These are phyloP conservation scores for rat (Rattus norvegicus) DNA, from an alignment of 2,113 vertebrate species.

Conservation along the genomic window DNA sequence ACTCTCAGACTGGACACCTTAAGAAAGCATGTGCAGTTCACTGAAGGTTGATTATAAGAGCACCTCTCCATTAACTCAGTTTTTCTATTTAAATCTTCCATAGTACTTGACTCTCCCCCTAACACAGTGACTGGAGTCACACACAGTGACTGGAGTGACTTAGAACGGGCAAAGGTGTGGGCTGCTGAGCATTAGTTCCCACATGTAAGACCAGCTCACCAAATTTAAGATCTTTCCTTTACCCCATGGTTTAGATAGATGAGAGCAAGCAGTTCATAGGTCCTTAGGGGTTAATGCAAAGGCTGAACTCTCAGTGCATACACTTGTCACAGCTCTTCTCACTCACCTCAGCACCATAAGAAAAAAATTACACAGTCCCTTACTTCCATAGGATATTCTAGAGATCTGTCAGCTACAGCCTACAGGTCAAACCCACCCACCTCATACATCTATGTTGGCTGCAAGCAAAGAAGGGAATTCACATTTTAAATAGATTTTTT, in stretches of 20 bases:
- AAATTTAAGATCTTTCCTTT: background rate
- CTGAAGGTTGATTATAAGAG: background rate
- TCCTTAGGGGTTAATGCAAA: background rate
- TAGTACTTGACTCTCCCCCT: background rate
- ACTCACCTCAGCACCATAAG: background rate
- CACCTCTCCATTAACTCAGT: too few relatives aligned
- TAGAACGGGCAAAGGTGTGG: fast-evolving
- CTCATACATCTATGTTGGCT: background rate
- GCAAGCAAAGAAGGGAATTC: background rate
- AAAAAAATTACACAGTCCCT: background rate
- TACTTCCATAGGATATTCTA: background rate
- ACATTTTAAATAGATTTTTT: conserved; percentile 11
- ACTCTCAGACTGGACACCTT: background rate
- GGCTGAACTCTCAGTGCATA: background rate
- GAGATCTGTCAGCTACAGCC: background rate
- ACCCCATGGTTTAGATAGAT: background rate
- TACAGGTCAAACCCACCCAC: background rate
- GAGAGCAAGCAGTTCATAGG: background rate
- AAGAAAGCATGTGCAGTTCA: background rate
- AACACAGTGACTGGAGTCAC: too few relatives aligned
- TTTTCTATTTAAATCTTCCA: background rate
- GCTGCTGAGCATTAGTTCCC: background rate
- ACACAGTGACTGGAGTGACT: background rate
- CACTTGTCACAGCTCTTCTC: background rate
- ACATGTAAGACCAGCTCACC: background rate